Evolutionary conservation across 2,113 vertebrate species (phyloP).

Genomic region (Anarhynchus alexandrinus): DNA sequence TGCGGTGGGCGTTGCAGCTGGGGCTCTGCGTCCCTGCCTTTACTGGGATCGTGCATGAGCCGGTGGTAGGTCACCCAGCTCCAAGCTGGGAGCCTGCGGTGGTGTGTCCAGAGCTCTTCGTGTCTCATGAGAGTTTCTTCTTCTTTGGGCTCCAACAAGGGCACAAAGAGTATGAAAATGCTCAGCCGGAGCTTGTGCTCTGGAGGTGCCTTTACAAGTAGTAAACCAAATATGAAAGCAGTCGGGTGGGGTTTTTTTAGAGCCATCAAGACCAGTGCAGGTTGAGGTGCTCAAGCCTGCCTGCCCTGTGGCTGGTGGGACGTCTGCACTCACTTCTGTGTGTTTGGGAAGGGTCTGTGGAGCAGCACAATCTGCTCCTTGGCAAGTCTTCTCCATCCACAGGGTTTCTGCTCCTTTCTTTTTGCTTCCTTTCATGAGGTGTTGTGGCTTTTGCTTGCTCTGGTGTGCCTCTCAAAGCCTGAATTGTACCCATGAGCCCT

Average conservation of each 20-base stretch:
- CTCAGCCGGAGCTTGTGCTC: background rate
- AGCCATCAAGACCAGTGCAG: background rate
- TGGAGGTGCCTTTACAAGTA: background rate
- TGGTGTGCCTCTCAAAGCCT: background rate
- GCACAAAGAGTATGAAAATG: background rate
- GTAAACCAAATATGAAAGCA: background rate
- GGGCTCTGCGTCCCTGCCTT: background rate
- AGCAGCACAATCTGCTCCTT: background rate
- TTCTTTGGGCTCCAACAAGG: rapidly evolving
- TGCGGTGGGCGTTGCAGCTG: rapidly evolving
- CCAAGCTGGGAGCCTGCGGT: background rate
- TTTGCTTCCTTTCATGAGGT: background rate
- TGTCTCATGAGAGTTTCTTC: background rate
- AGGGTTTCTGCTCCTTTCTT: background rate
- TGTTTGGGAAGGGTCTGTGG: background rate
- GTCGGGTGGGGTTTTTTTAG: background rate
- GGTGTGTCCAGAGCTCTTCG: background rate
- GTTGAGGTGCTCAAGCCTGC: background rate
- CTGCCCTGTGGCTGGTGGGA: background rate
- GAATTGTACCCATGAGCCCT: background rate
- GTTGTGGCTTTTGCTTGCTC: background rate
- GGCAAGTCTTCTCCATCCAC: background rate
- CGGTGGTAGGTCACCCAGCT: background rate
- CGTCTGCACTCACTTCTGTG: background rate
- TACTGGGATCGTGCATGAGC: rapidly evolving